phyloP scores from a whole-genome alignment of 2,113 vertebrate species.

The Lepisosteus osseus region DNA sequence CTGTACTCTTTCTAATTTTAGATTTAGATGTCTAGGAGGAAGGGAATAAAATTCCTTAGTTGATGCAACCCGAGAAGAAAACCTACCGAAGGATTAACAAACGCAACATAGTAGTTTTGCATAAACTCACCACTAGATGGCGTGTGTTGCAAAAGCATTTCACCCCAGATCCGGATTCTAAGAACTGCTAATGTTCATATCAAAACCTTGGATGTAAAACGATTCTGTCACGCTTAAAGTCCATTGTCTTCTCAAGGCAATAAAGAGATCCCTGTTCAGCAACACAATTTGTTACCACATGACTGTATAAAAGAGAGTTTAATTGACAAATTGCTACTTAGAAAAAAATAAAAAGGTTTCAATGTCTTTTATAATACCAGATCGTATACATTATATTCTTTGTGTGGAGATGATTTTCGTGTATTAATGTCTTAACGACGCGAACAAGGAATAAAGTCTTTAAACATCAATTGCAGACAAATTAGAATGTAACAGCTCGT shows the following conservation, averaged over 20 bases:
- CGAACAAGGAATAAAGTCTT: constrained; percentile 20
- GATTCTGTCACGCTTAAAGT: constrained; percentile 30
- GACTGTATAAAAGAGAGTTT: constrained; percentile 34
- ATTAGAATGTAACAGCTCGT: constrained; percentile 32
- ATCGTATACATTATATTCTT: constrained; percentile 31
- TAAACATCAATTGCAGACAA: constrained; percentile 23
- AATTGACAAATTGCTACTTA: constrained; percentile 36
- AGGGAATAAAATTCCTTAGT: too few relatives aligned
- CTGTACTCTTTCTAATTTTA: too few relatives aligned
- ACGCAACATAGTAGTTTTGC: too few relatives aligned
- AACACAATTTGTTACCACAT: constrained; percentile 40
- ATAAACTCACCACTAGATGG: constrained; percentile 56
- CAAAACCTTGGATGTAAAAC: constrained; percentile 41
- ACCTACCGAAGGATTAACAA: too few relatives aligned
- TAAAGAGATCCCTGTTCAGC: constrained; percentile 35
- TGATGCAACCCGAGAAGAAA: too few relatives aligned
- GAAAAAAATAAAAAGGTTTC: constrained; percentile 42
- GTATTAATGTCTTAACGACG: constrained; percentile 11
- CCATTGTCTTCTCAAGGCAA: constrained; percentile 39
- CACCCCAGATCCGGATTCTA: neutral
- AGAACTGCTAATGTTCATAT: constrained; percentile 35
- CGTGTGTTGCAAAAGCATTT: constrained; percentile 32
- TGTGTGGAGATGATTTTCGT: neutral
- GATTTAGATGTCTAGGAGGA: too few relatives aligned
- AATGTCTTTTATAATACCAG: constrained; percentile 34